Percentiles rank a stretch among this genome's conserved stretches.
Conservation (phyloP, 2,888 invertebrate species). For the Pterostichus madidus region DNA sequence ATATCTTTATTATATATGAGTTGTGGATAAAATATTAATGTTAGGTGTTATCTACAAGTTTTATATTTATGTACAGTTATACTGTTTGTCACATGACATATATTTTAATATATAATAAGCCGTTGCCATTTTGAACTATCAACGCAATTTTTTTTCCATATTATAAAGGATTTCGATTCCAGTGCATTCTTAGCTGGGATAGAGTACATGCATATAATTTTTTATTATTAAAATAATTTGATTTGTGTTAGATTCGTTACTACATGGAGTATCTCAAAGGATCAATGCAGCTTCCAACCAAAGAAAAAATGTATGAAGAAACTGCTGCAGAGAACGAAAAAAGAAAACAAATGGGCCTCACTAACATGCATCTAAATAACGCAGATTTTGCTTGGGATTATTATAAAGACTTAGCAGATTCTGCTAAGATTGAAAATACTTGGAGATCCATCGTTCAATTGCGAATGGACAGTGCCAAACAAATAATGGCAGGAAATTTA, state of each 20-base stretch:
- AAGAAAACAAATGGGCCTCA: constrained; percentile 81
- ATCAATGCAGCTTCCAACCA: constrained; percentile 81
- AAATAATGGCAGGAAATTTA: constrained; percentile 81
- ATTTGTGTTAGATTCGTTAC: constrained; percentile 80
- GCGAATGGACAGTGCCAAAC: constrained; percentile 84
- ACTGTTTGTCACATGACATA: too few relatives aligned
- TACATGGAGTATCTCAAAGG: constrained; percentile 83
- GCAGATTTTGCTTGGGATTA: constrained; percentile 82
- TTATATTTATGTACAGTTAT: too few relatives aligned
- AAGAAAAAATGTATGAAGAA: constrained; percentile 82
- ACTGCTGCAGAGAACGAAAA: constrained; percentile 81
- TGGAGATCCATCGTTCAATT: constrained; percentile 84
- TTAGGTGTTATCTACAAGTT: too few relatives aligned
- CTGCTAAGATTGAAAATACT: constrained; percentile 81
- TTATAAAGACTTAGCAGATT: constrained; percentile 82
- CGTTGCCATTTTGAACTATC: too few relatives aligned
- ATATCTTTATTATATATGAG: too few relatives aligned
- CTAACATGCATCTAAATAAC: constrained; percentile 89
- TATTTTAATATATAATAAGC: too few relatives aligned
- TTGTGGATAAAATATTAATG: too few relatives aligned
- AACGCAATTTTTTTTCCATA: too few relatives aligned
- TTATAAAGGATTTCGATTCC: too few relatives aligned
- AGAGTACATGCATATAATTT: too few relatives aligned
- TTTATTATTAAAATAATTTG: constrained; percentile 41
- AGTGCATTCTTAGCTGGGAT: too few relatives aligned